Evolutionary conservation across 1,140 invertebrate species (phyloP), one percentile per base, ranked within the genome.

Genomic region (Drosophila melanica): DNA sequence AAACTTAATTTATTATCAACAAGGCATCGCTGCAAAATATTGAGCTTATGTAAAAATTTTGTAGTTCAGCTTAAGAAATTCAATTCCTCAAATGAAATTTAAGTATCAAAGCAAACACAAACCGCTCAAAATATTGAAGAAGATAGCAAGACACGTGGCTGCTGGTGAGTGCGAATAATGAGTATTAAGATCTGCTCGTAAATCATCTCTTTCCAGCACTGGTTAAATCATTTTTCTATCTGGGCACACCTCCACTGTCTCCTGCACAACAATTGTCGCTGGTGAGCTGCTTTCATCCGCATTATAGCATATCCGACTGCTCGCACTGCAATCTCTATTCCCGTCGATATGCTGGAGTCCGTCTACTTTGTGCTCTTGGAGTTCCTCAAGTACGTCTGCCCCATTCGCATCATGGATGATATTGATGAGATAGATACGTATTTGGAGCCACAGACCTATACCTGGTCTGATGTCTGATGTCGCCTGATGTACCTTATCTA

Each of bases 81-180:
- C 33, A 42, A 67, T 51, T 65, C 63, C 20, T 54, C 60, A 77
- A 69, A 87, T 86, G 81, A 87, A 86, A 82, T 86, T 86, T 44
- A 87, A 87, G 82, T 87, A 87, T 79, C 79, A 86, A 73, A 86
- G 65, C 53, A 76, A 87, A 76, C 59, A 57, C 51, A 70, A 57
- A n/a, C 23, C 58, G n/a, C 33, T 60, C 41, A 75, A 82, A 81
- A 58, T 65, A 81, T 73, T 86, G 70, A 87, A 82, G 76, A 64
- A 45, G 39, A 57, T 66, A 7, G 37, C 76, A 41, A 39, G 50
- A 53, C 30, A 23, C 14, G 8, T 72, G 7, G 51, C 55, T 59
- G 45, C 20, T 35, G 81, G 81, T 86, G 27, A 87, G 81, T 76
- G 35, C 39, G 9, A 11, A 12, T 33, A 20, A 23, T 23, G 47